Evolutionary conservation across 1,140 invertebrate genomes (phyloP).

Genomic region (Andrena cerasifolii): DNA sequence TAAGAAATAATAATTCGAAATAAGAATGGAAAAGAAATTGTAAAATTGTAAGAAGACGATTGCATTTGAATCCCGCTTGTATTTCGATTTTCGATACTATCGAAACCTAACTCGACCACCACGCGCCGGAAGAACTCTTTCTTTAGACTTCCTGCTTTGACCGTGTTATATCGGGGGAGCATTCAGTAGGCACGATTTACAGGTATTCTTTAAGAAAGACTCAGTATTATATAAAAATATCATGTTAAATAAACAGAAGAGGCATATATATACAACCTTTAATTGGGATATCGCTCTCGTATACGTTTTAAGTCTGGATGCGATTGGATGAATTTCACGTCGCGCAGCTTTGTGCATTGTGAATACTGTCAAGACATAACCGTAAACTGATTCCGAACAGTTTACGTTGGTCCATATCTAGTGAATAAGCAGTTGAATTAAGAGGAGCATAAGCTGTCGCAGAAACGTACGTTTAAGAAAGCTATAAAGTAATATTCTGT

Average conservation of each 20-base stretch:
- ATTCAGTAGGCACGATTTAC: conserved; percentile 46
- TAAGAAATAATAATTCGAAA: not conserved
- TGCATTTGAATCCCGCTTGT: too few relatives aligned
- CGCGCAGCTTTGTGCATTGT: conserved; percentile 13
- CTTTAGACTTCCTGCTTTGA: conserved; percentile 54
- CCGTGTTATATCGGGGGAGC: conserved; percentile 25
- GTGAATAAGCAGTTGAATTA: not conserved
- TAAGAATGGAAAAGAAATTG: not conserved
- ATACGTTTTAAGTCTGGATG: conserved; percentile 52
- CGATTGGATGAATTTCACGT: conserved; percentile 58
- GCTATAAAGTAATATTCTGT: conserved; percentile 31
- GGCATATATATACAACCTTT: not conserved
- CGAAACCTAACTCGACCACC: not conserved
- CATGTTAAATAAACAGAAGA: not conserved
- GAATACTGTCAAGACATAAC: conserved; percentile 56
- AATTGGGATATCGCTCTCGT: conserved; percentile 1
- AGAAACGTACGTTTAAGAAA: conserved; percentile 6
- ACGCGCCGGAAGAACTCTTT: conserved; percentile 12
- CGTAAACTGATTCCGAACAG: conserved; percentile 37
- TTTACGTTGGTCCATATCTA: conserved; percentile 19
- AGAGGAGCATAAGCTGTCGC: not conserved
- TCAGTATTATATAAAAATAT: conserved; percentile 50
- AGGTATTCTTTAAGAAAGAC: conserved; percentile 54
- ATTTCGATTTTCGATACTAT: conserved; percentile 47
- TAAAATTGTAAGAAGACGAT: too few relatives aligned